Evolutionary conservation across 30 jellyfish, hydroid and myxozoan genomes (phyloP).

Genomic region (Chrysaora quinquecirrha): DNA sequence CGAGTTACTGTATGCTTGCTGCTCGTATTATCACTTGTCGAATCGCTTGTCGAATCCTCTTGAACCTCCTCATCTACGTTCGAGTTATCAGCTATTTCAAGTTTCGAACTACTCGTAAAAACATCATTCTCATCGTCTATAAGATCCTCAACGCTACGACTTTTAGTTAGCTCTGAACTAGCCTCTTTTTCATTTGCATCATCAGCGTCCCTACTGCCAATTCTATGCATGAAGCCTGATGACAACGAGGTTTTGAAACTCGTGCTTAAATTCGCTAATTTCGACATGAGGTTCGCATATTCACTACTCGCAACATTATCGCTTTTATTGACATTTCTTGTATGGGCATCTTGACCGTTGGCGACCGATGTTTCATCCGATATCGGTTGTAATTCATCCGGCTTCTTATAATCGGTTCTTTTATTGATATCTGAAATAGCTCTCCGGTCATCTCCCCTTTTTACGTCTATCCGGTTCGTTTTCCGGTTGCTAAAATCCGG

Average conservation of each 20-base stretch:
- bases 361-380: no score
- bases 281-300: conserved; percentile 32
- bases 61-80: neutral
- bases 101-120: conserved; percentile 29
- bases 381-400: neutral
- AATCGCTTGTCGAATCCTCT: neutral
- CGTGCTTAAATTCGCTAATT: conserved; percentile 56
- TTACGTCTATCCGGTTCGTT: neutral
- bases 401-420: no score
- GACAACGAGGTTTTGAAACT: conserved; percentile 63
- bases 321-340: no score
- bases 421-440: neutral
- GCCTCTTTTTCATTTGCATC: neutral
- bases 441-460: neutral
- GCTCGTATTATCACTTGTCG: neutral
- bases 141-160: conserved; percentile 5
- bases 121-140: conserved; percentile 47
- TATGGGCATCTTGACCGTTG: no score
- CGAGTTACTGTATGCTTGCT: neutral
- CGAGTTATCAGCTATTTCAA: conserved; percentile 22
- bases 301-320: conserved; percentile 32
- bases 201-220: neutral
- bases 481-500: conserved; percentile 4
- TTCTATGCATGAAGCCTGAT: conserved; percentile 37
- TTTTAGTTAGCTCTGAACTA: neutral